phyloP scores from a whole-genome alignment of 2,113 vertebrate genomes.

The Thunnus maccoyii region DNA sequence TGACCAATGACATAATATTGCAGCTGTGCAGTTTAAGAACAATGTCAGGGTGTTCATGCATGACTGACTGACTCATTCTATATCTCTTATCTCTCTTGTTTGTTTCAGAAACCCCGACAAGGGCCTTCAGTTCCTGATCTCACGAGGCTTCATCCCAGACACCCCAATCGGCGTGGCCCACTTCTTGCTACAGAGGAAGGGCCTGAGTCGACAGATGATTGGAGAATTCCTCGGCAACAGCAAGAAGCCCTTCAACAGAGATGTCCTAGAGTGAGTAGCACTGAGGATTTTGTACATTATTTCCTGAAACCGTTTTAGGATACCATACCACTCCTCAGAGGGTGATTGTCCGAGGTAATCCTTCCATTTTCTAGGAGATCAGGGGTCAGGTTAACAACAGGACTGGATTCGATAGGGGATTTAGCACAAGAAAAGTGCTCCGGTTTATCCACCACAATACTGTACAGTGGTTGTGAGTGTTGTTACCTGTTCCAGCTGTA shows the following conservation, averaged over 20 bases:
- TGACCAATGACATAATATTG: background rate
- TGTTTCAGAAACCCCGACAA: constrained; percentile 95
- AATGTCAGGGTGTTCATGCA: background rate
- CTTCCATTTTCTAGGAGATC: background rate
- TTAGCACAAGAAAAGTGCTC: constrained; percentile 1
- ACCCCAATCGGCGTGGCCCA: constrained; percentile 98
- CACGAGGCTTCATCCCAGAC: constrained; percentile 97
- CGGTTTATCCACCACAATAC: background rate
- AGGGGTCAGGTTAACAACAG: constrained; percentile 11
- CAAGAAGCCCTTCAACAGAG: constrained; percentile 99
- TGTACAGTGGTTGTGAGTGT: background rate
- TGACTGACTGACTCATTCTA: background rate
- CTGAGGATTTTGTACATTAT: background rate
- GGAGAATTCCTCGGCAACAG: constrained; percentile 98
- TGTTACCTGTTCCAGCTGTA: background rate
- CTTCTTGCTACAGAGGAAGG: constrained; percentile 97
- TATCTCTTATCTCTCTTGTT: background rate
- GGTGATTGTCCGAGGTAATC: constrained; percentile 22
- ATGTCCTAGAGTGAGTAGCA: constrained; percentile 95
- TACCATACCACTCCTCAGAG: background rate
- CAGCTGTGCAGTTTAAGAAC: background rate
- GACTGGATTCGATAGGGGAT: constrained; percentile 1
- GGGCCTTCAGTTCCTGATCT: constrained; percentile 98
- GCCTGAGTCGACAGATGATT: constrained; percentile 98
- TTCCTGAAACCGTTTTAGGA: background rate